Base-by-base conservation (phyloP, 1,140 invertebrate species). In the Hyles vespertilio region DNA sequence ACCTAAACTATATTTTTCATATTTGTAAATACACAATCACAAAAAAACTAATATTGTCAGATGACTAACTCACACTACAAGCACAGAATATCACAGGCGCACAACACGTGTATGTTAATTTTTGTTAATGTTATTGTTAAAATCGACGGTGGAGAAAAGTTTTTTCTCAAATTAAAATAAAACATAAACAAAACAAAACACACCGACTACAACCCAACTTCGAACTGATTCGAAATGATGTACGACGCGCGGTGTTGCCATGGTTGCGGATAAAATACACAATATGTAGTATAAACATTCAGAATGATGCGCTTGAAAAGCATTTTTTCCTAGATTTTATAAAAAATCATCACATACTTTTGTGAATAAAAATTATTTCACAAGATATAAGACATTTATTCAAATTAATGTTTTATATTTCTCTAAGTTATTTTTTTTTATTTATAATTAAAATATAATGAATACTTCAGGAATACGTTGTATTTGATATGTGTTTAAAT, bases 171-270 rank as follows among this genome's bases (percentile, higher is more conserved):
- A 44, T 56, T 56, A 63, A 57, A 69, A 54, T 65, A 63, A 63
- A 70, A 70, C 54, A 65, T 79, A 79, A 79, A 79, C 70, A 79
- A 74, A 64, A 22, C 61, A 59, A 68, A 58, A 63, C 56, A 67
- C 61, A 64, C 66, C 67, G 48, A 68, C 62, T 61, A 45, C 36
- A 51, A 62, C 66, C 36, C 59, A 65, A 63, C 70, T 69, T 70
- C 59, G 63, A 70, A 74, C 67, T 70, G 61, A 74, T 65, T 53
- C 60, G 62, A 66, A 40, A 63, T 68, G 48, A 71, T 33, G 22
- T 51, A 65, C 51, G 59, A 65, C 59, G 58, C 59, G 47, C 56
- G 51, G 56, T 59, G 44, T 63, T 64, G 58, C 58, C 63, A 70
- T 32, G 6, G 32, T 5, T 10, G 8, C 4, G n/a, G 3, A 6